Evolutionary conservation across 1,140 invertebrate genomes (phyloP), one percentile per base, ranked within the genome.

Genomic region (Drosophila carrolli): DNA sequence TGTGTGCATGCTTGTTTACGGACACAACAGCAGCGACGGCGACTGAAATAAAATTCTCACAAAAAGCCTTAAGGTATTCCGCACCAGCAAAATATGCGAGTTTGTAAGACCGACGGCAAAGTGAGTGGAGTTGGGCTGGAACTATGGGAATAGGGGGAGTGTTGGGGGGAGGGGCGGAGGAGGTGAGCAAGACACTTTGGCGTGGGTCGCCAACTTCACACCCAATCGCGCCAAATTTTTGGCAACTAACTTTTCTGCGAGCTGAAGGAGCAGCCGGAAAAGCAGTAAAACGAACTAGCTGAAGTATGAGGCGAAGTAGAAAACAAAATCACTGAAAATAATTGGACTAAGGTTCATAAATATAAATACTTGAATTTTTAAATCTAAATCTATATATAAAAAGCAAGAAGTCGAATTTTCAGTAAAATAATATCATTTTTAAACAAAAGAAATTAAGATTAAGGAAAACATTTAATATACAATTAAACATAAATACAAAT

Each of bases 211-310:
- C 83, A 83, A 88, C 75, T 86, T 88, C 84, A 83, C 83, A 86
- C 84, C 67, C 84, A 83, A 83, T 89, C 79, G 83, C 79, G 84
- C 75, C 66, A 89, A 86, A 86, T 86, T 89, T 86, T 86, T 86
- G 83, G 84, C 83, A 86, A 86, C 84, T 88, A 86, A 86, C 83
- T 86, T 86, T 74, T 67, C 41, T 55, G 38, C 14, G 41, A 58
- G 41, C 53, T 71, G 41, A 48, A 68, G 82, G 35, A 57, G 73
- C 59, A 77, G 55, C 53, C 23, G 61, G 48, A 53, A 75, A 23
- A 44, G 73, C 50, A 41, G 74, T 46, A 58, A 61, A 46, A 73
- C 55, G 75, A 77, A 61, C 55, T 29, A 29, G 66, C 44, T 23
- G 9, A 71, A 58, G 65, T 29, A 13, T 37, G 27, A 50, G 43